These are phyloP conservation scores for Oryzias woworae DNA, from an alignment of 2,113 vertebrate genomes.

Conservation along the genomic window DNA sequence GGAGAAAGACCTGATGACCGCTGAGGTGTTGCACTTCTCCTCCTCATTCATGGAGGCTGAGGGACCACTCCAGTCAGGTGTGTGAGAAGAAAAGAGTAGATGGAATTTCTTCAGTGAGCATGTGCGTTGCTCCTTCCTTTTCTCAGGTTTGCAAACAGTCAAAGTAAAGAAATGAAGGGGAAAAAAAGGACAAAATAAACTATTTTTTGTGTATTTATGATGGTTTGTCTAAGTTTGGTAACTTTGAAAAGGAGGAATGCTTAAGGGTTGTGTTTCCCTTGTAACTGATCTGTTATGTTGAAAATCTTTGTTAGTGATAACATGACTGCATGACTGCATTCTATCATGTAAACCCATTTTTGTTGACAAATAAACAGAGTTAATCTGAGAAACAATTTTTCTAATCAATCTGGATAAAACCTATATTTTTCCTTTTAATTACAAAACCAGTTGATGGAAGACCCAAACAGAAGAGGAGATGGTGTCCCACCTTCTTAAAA, in stretches of 20 bases:
- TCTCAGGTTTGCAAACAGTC: constrained; percentile 74
- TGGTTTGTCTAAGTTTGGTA: constrained; percentile 83
- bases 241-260: constrained; percentile 88
- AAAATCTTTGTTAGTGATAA: constrained; percentile 77
- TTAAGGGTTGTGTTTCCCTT: constrained; percentile 84
- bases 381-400: constrained; percentile 76
- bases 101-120: constrained; percentile 76
- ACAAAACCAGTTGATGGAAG: too few relatives aligned
- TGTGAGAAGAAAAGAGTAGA: constrained; percentile 39
- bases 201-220: constrained; percentile 92
- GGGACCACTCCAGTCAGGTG: constrained; percentile 55
- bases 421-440: too few relatives aligned
- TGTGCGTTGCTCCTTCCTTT: constrained; percentile 93
- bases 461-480: too few relatives aligned
- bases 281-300: constrained; percentile 87
- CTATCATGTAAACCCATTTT: constrained; percentile 62
- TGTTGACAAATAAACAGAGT: constrained; percentile 90
- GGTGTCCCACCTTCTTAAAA: too few relatives aligned
- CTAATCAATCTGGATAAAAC: too few relatives aligned
- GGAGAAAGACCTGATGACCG: constrained; percentile 76
- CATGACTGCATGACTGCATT: constrained; percentile 93
- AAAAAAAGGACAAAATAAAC: constrained; percentile 19
- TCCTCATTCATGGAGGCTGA: constrained; percentile 14
- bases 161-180: constrained; percentile 41
- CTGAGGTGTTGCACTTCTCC: constrained; percentile 32